Evolutionary conservation across 2,888 invertebrate species (phyloP), one percentile per base, ranked within the genome.

Genomic region (Trachelus troglodyta): DNA sequence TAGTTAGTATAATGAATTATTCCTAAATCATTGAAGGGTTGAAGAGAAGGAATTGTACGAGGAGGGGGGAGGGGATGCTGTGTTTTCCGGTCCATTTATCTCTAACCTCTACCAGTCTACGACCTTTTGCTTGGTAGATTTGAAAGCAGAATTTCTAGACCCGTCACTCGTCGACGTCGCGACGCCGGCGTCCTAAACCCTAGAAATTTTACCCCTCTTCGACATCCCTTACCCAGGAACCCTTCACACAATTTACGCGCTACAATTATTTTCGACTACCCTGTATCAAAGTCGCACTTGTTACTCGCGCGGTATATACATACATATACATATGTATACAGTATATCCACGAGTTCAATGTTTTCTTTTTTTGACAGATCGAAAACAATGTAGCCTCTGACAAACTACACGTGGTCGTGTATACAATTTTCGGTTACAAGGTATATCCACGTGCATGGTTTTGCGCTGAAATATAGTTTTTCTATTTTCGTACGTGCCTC

Each of bases 61-160:
- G 12, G 3, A 0, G 76, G 79, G 77, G 69, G 78, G 78, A 77
- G 79, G 80, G 79, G 81, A 82, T 81, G 82, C 83, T 83, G 82
- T 81, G 84, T 86, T 85, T 87, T 87, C 86, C 84, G 85, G 85
- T 81, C 84, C 86, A 87, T 87, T 87, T 85, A 83, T 82, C 80
- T 68, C 69, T 68, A 40, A 76, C 35, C 69, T 68, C 76, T 76
- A 34, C 76, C 31, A 69, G 34, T 40, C 34, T n/a, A 76, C 33
- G 69, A 56, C 75, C 75, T 69, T 35, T 75, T 31, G 74, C 77
- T 68, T 40, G 69, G 9, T n/a, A 76, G 9, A 56, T 56, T 23
- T 56, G 56, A 56, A 56, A 56, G 23, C 56, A 6, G 23, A 9
- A 56, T 56, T 56, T 56, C 56, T 23, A 71, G 31, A 31, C 31